Percentiles rank a stretch among this genome's conserved stretches.
These are phyloP conservation scores for Tragelaphus scriptus DNA, from an alignment of 2,113 vertebrate species.

Conservation along the genomic window DNA sequence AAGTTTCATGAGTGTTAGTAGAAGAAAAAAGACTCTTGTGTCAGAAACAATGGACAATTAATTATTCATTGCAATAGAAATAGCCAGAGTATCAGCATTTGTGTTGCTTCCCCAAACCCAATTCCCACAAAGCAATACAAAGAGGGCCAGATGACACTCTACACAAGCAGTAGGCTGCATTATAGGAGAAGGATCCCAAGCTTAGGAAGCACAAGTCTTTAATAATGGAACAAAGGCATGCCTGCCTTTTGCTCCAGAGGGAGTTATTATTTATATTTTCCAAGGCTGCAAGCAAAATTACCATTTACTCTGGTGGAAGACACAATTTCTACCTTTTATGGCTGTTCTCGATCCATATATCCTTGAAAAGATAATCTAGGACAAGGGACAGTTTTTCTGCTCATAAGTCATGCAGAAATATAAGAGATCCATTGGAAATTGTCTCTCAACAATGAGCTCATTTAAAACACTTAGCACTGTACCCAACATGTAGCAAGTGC, in stretches of 20 bases:
- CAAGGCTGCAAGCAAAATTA: not conserved
- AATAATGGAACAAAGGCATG: not conserved
- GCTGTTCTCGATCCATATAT: not conserved
- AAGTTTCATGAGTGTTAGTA: not conserved
- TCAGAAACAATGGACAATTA: not conserved
- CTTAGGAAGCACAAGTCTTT: not conserved
- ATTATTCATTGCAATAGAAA: not conserved
- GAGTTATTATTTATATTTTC: not conserved
- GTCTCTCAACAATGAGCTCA: not conserved
- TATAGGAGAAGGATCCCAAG: not conserved
- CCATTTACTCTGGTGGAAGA: not conserved
- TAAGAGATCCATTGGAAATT: not conserved
- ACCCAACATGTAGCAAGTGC: not conserved
- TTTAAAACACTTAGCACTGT: not conserved
- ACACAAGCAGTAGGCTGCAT: not conserved
- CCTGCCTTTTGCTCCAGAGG: not conserved
- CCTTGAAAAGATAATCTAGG: conserved; percentile 11
- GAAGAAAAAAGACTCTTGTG: not conserved
- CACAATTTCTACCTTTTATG: not conserved
- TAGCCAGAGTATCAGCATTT: not conserved
- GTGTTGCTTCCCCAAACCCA: not conserved
- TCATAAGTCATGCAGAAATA: not conserved
- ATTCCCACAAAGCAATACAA: not conserved
- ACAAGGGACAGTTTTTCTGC: not conserved
- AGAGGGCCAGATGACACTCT: not conserved